Evolutionary conservation across 2,888 invertebrate species (phyloP).

Genomic region (Stramonita haemastoma): DNA sequence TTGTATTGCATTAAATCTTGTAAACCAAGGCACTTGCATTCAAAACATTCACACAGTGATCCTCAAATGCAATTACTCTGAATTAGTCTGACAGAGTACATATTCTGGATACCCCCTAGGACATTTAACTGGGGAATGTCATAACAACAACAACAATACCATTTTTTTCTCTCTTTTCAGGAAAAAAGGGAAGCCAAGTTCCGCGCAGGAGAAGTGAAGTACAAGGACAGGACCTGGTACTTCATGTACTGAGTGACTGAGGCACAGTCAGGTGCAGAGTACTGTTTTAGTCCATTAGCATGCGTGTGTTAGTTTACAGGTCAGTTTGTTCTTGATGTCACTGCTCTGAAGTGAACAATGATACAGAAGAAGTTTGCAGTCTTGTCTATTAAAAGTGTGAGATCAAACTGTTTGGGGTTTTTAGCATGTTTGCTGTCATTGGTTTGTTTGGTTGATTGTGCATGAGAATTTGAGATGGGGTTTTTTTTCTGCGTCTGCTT

Average conservation of each 20-base stretch:
- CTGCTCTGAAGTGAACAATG: too few species aligned
- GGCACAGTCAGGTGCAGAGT: too few species aligned
- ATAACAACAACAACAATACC: neutral
- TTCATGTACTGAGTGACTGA: constrained; percentile 50
- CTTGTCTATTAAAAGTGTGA: neutral
- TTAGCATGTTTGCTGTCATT: neutral
- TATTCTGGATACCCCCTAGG: too few species aligned
- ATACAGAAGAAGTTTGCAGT: neutral
- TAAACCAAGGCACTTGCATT: too few species aligned
- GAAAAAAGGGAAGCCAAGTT: constrained; percentile 51
- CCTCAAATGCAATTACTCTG: too few species aligned
- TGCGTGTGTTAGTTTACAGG: too few species aligned
- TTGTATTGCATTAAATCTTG: too few species aligned
- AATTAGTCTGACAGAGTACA: too few species aligned
- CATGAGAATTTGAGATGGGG: neutral
- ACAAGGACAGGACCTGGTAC: constrained; percentile 62
- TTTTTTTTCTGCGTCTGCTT: too few species aligned
- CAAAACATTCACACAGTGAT: too few species aligned
- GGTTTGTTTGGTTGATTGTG: neutral
- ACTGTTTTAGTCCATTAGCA: too few species aligned
- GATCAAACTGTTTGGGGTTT: neutral
- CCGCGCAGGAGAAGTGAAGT: constrained; percentile 59
- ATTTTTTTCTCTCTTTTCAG: constrained; percentile 51
- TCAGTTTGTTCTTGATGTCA: too few species aligned
- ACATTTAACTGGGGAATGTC: neutral